Evolutionary conservation across 1,140 invertebrate genomes (phyloP), one percentile per base, ranked within the genome.

Genomic region (Sitobion miscanthi): DNA sequence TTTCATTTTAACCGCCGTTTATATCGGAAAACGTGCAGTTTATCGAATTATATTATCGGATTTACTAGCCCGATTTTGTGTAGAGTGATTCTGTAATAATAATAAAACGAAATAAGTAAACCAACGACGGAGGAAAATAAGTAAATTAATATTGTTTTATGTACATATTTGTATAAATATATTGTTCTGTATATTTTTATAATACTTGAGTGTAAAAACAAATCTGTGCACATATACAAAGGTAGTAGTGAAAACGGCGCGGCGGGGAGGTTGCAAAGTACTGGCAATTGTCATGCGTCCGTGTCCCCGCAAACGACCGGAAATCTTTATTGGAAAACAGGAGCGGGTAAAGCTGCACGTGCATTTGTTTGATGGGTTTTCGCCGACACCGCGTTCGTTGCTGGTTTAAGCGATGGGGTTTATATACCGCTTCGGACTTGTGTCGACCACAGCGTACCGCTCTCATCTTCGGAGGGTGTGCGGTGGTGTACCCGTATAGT

Each of bases 341-440:
- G 5, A 42, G 86, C 20, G 54, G 49, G 14, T 17, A 25, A 30
- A 47, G 23, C 38, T 42, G 54, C 90, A 47, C 90, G 90, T 85
- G 77, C 82, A 52, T 93, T 93, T 93, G 91, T 83, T 93, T 85
- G 69, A 93, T 85, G 77, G 91, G 49, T 86, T 93, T 93, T 92
- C 21, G 30, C 45, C 35, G 47, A 91, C 69, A 49, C 90, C 5
- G 62, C n/a, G 35, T 83, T 92, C 30, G 57, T 38, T 30, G 47
- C 20, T 20, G 90, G 90, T 91, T 69, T 69, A 69, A 69, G 30
- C 30, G 62, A n/a, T 14, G 11, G 62, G 14, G 62, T 77, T 49
- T 52, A 49, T 92, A 83, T 47, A 83, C 87, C 86, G 86, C 6
- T 85, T 85, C 47, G 35, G 14, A 47, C 14, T 38, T 57, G 38